Evolutionary conservation across 2,113 vertebrate species (phyloP), one percentile per base, ranked within the genome.

Genomic region (Brevimyrus niger): DNA sequence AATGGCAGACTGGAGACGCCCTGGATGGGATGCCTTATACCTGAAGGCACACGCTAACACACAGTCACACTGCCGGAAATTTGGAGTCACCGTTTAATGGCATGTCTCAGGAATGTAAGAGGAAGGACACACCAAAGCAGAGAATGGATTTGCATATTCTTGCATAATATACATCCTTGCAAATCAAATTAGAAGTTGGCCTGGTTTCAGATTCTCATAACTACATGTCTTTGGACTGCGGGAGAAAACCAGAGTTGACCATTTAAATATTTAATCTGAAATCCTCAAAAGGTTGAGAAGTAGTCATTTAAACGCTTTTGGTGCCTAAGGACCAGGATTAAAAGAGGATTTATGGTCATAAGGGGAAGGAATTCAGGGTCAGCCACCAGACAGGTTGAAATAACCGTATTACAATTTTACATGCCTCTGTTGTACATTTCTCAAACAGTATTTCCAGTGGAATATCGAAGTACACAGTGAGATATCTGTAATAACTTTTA

Each of bases 401-500:
- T 53, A 87, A 55, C 85, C 85, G 17, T 87, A 87, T 87, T 87
- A 87, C 85, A 55, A 27, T 87, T 55, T 87, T 55, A 87, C 47
- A 87, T 87, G 85, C 85, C 50, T 87, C 85, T 87, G 85, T 87
- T 87, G 85, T 87, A 87, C 85, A 35, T 51, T 87, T 53, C 48
- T 87, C 85, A 87, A 35, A 87, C 31, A 50, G 50, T 55, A n/a
- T 87, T 87, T 51, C 85, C 48, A 87, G 50, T 87, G 85, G 31
- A 87, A 87, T 53, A 87, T 87, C 15, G 50, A 87, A 53, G 27
- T 87, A 31, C 85, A 87, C 85, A 38, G 27, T 53, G 85, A 35
- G 50, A 87, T 87, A 53, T 87, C 85, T 87, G 35, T 87, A 87
- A 87, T 87, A 87, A 87, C 85, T 53, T 87, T 87, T 87, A 87